Evolutionary conservation across 1,140 invertebrate genomes (phyloP).

Genomic region (Nebria ingens): DNA sequence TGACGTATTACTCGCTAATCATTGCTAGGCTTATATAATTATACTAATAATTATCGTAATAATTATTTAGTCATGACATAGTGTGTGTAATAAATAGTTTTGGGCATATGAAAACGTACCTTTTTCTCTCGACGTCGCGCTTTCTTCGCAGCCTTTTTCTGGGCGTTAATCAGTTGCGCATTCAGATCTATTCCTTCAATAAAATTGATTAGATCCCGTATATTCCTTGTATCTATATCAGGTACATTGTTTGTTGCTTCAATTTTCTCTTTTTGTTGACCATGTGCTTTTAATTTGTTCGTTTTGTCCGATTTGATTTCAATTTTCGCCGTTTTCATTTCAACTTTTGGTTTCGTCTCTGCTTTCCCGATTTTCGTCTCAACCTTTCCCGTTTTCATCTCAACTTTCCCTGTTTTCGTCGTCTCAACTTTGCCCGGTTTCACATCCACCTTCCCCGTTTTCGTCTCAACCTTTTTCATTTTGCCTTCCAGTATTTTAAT

Average conservation of each 20-base stretch:
- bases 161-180: conserved; percentile 26
- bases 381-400: not conserved
- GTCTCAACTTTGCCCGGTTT: not conserved
- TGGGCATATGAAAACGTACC: no score
- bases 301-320: not conserved
- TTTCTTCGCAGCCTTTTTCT: conserved; percentile 33
- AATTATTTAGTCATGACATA: no score
- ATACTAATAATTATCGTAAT: no score
- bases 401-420: conserved; percentile 7
- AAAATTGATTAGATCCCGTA: conserved; percentile 28
- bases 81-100: not conserved
- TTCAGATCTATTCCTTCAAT: conserved; percentile 28
- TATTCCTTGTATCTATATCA: conserved; percentile 17
- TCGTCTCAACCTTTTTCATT: not conserved
- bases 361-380: not conserved
- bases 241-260: conserved; percentile 4
- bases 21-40: no score
- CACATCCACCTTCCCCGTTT: not conserved
- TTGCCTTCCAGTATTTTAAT: conserved; percentile 11
- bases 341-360: conserved; percentile 8
- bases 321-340: not conserved
- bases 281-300: not conserved
- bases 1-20: not conserved
- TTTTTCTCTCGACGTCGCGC: conserved; percentile 29
- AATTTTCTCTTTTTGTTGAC: not conserved